These are phyloP conservation scores for Hydriomena furcata DNA, from an alignment of 2,888 invertebrate genomes.

Conservation along the genomic window DNA sequence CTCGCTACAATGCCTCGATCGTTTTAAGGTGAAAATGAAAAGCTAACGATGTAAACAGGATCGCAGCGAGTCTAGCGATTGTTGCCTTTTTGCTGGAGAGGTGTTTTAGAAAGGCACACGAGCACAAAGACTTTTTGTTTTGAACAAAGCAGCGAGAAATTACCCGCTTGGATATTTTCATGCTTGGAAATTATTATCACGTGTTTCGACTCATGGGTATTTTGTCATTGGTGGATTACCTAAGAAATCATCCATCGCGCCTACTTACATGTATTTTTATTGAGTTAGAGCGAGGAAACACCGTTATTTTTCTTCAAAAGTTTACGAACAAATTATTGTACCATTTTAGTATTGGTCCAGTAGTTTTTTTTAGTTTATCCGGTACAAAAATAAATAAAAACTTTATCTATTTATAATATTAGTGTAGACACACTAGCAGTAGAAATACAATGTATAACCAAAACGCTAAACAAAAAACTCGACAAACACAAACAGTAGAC, in stretches of 20 bases:
- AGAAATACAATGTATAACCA: slow-evolving; percentile 16
- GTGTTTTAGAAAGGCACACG: slow-evolving; percentile 25
- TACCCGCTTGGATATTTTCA: slow-evolving; percentile 11
- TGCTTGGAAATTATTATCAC: background rate
- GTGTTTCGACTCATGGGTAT: no score
- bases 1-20: slow-evolving; percentile 18
- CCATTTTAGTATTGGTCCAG: no score
- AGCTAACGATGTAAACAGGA: slow-evolving; percentile 53
- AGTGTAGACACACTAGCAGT: no score
- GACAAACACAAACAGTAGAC: slow-evolving; percentile 37
- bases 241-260: no score
- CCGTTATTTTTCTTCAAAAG: no score
- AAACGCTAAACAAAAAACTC: slow-evolving; percentile 25
- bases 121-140: slow-evolving; percentile 24
- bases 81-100: slow-evolving; percentile 20
- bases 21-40: slow-evolving; percentile 53
- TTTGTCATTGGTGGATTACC: no score
- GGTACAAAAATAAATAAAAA: no score
- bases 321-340: no score
- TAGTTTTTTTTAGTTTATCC: no score
- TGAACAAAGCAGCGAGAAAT: slow-evolving; percentile 17
- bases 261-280: no score
- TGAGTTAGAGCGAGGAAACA: no score
- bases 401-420: no score
- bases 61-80: slow-evolving; percentile 23